Base-by-base conservation (phyloP, 2,888 invertebrate species). In the Griposia aprilina region DNA sequence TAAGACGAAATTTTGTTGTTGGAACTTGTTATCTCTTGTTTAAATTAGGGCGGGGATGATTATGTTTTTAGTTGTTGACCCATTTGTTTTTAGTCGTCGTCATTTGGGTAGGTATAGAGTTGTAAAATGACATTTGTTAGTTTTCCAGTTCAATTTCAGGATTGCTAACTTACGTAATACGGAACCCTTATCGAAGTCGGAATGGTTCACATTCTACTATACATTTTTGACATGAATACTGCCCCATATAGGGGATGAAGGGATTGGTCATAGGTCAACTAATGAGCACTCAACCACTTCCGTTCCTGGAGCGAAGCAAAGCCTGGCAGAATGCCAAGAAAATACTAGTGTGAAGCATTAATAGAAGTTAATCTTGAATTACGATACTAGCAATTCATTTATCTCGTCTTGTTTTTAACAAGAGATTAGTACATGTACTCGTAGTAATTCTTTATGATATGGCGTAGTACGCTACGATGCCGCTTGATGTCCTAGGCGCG, bases 281-380 rank as follows among this genome's bases (percentile, higher is more conserved):
- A 81, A 84, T 76, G 74, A 75, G 63, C 69, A 60, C 52, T 70
- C 60, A 41, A 69, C 73, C 63, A 74, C 70, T 84, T 86, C 70
- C 70, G 75, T 69, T 83, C 63, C 62, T 82, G 82, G 62, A 74
- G 41, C 50, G 30, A 48, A 71, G 71, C 41, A 45, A 30, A 62
- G 59, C 57, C 41, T 86, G 84, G 87, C 80, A 65, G 45, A 20
- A 68, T 20, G 71, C 84, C 84, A 84, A 45, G n/a, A 59, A 76
- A 86, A 74, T 60, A 60, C 41, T 69, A 60, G 87, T 80, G 80
- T 76, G 70, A 80, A 74, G 63, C 41, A 71, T 83, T 68, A 74
- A 73, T 76, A 52, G 73, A 70, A 75, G 70, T 83, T 71, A 76
- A 83, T 84, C 73, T 83, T 15, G 55, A 83, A 84, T 76, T 83